Evolutionary conservation across 2,888 invertebrate genomes (phyloP).

Genomic region (Acleris literana): DNA sequence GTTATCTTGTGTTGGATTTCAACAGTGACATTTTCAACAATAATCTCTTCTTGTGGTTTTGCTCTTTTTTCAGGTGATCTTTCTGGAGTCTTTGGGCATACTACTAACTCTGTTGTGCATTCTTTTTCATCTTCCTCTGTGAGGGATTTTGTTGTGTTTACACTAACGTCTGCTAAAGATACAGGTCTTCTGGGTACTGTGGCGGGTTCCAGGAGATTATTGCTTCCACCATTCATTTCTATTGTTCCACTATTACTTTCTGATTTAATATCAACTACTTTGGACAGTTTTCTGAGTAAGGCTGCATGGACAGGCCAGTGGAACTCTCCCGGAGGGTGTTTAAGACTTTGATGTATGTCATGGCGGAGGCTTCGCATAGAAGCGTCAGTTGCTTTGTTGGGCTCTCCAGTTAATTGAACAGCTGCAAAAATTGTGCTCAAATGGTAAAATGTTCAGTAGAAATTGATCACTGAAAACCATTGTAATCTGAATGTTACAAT

Average conservation of each 20-base stretch:
- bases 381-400: slow-evolving; percentile 72
- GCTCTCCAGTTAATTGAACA: slow-evolving; percentile 73
- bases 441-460: too few relatives aligned
- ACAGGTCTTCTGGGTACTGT: slow-evolving; percentile 55
- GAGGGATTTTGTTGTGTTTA: slow-evolving; percentile 71
- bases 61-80: slow-evolving; percentile 49
- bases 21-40: slow-evolving; percentile 76
- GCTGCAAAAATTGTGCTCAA: slow-evolving; percentile 52
- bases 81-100: slow-evolving; percentile 44
- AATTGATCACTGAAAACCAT: too few relatives aligned
- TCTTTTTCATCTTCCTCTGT: slow-evolving; percentile 61
- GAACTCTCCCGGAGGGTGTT: slow-evolving; percentile 54
- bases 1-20: slow-evolving; percentile 80
- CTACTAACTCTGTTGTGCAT: slow-evolving; percentile 44
- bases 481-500: too few relatives aligned
- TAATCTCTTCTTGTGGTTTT: slow-evolving; percentile 55
- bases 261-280: slow-evolving; percentile 75
- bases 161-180: slow-evolving; percentile 72
- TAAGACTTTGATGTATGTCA: slow-evolving; percentile 69
- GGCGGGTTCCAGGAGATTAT: slow-evolving; percentile 55
- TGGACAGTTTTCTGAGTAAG: slow-evolving; percentile 71
- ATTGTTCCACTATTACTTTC: slow-evolving; percentile 56
- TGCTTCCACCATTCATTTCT: slow-evolving; percentile 73
- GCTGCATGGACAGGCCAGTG: slow-evolving; percentile 76
- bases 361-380: slow-evolving; percentile 76